phyloP scores from a whole-genome alignment of 1,140 invertebrate genomes.

The Orussus abietinus region DNA sequence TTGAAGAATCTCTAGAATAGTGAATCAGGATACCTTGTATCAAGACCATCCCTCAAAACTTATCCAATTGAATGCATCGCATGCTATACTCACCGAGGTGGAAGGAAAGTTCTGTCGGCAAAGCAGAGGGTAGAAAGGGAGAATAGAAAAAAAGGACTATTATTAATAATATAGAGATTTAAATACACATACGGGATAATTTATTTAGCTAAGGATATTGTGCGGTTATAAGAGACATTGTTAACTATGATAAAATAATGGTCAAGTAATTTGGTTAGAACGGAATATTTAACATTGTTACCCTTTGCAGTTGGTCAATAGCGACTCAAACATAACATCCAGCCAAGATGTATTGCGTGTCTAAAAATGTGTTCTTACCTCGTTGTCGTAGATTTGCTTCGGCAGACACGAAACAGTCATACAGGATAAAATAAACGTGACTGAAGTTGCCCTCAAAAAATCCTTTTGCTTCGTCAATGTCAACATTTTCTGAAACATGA shows the following conservation, averaged over 20 bases:
- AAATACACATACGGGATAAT: no score
- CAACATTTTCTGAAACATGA: slow-evolving; percentile 81
- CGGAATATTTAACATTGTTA: no score
- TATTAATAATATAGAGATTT: no score
- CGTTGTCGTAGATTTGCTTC: slow-evolving; percentile 87
- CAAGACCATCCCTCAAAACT: no score
- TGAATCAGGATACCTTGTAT: no score
- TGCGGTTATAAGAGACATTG: slow-evolving; percentile 1
- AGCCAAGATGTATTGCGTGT: no score
- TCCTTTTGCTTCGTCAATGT: slow-evolving; percentile 81
- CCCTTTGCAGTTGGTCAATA: no score
- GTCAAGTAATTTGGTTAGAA: no score
- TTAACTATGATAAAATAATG: slow-evolving; percentile 4
- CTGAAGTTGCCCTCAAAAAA: slow-evolving; percentile 93
- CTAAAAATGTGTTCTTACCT: slow-evolving; percentile 69
- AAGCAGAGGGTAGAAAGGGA: slow-evolving; percentile 49
- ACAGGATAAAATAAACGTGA: slow-evolving; percentile 92
- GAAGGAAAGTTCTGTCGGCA: slow-evolving; percentile 62
- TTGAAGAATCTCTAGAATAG: no score
- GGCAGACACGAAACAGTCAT: slow-evolving; percentile 88
- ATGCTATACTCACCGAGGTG: slow-evolving; percentile 59
- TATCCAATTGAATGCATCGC: slow-evolving; percentile 8
- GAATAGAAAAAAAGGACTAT: slow-evolving; percentile 34
- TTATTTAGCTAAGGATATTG: no score
- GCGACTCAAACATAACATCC: no score